These are phyloP conservation scores for Gadopsis marmoratus DNA, from an alignment of 2,797 vertebrate genomes.

Conservation along the genomic window DNA sequence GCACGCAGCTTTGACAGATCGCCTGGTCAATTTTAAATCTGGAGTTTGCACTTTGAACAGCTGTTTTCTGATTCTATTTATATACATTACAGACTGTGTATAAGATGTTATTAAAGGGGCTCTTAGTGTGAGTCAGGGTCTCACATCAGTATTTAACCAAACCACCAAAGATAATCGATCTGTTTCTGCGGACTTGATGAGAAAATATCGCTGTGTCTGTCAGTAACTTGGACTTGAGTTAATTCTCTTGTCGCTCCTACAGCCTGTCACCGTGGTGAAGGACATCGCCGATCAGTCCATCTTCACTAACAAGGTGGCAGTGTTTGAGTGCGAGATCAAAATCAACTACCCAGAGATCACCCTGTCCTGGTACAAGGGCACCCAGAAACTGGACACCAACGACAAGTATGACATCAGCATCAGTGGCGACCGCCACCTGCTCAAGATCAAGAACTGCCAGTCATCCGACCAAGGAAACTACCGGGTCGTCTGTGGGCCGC, in stretches of 20 bases:
- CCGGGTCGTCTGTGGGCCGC: constrained; percentile 96
- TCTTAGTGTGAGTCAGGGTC: background rate
- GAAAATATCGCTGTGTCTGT: background rate
- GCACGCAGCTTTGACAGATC: too few relatives aligned
- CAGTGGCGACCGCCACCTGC: constrained; percentile 89
- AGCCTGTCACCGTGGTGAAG: constrained; percentile 94
- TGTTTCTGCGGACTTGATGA: background rate
- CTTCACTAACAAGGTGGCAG: constrained; percentile 88
- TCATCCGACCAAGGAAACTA: constrained; percentile 94
- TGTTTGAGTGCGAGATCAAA: constrained; percentile 96
- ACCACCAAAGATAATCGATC: background rate
- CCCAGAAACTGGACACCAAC: constrained; percentile 92
- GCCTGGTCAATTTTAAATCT: too few relatives aligned
- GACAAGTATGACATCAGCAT: constrained; percentile 94
- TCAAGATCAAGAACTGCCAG: constrained; percentile 92
- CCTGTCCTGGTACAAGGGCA: constrained; percentile 99
- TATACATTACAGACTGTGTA: background rate
- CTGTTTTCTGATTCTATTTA: background rate
- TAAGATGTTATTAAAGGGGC: background rate
- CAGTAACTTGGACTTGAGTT: background rate
- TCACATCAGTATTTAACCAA: background rate
- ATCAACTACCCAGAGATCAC: constrained; percentile 99
- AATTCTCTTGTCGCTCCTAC: constrained; percentile 41
- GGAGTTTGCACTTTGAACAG: too few relatives aligned
- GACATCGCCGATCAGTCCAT: constrained; percentile 93